A percentile compares a stretch with the other conserved stretches of the same genome.
Conservation (phyloP, 2,113 vertebrate species). For the Lampris megalopsis region DNA sequence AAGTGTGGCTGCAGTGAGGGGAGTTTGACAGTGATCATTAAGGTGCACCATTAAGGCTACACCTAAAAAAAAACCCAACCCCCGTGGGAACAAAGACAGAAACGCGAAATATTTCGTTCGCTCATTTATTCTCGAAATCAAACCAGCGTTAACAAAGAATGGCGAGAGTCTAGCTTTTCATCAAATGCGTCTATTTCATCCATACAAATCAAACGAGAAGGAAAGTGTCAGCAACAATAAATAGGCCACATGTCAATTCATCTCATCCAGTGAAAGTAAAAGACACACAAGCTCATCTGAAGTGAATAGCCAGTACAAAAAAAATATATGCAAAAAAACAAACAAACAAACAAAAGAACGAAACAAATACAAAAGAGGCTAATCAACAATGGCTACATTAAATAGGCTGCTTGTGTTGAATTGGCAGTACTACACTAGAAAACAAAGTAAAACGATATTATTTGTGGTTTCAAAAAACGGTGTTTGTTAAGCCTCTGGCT, state of each 20-base stretch:
- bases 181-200: conserved; percentile 81
- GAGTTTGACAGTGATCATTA: too few species aligned
- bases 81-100: conserved; percentile 6
- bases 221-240: conserved; percentile 93
- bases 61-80: conserved; percentile 1
- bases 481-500: conserved; percentile 82
- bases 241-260: conserved; percentile 84
- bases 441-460: conserved; percentile 59
- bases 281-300: conserved; percentile 74
- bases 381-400: conserved; percentile 85
- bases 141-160: conserved; percentile 85
- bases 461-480: conserved; percentile 64
- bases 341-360: conserved; percentile 55
- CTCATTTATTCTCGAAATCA: conserved; percentile 81
- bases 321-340: too few species aligned
- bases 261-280: conserved; percentile 80
- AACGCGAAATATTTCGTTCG: conserved; percentile 32
- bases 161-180: conserved; percentile 87
- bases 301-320: conserved; percentile 33
- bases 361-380: conserved; percentile 74
- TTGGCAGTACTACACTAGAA: conserved; percentile 88
- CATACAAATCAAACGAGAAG: conserved; percentile 86
- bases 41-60: too few species aligned
- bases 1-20: too few species aligned
- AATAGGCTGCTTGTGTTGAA: conserved; percentile 79